Evolutionary conservation across 2,797 vertebrate genomes (phyloP).

Genomic region (Spinibarbus caldwelli): DNA sequence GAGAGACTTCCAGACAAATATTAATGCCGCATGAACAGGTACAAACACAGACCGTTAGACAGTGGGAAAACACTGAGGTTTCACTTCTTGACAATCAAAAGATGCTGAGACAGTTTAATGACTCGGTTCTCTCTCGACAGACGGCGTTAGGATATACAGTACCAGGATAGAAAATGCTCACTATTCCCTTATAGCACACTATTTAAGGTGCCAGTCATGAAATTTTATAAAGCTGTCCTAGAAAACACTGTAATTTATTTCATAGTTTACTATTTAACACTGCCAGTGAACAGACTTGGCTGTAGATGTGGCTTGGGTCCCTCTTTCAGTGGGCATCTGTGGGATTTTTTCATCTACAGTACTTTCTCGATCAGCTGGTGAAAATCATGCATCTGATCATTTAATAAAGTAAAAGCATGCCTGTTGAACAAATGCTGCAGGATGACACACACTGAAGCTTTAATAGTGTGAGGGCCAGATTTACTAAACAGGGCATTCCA

Average conservation of each 20-base stretch:
- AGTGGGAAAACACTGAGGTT: constrained; percentile 8
- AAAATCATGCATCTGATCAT: not conserved
- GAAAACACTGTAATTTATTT: no score
- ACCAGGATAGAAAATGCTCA: not conserved
- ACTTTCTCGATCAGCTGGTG: not conserved
- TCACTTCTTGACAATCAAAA: constrained; percentile 18
- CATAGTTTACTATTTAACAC: no score
- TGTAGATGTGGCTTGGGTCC: no score
- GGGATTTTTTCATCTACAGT: no score
- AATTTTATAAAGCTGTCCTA: not conserved
- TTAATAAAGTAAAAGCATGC: not conserved
- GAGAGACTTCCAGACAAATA: constrained; percentile 26
- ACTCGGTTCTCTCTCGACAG: not conserved
- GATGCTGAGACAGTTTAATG: not conserved
- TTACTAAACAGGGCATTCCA: not conserved
- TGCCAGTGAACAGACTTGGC: no score
- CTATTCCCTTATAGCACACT: not conserved
- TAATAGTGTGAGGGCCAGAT: not conserved
- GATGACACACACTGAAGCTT: no score
- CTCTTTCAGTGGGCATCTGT: no score
- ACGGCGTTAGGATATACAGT: not conserved
- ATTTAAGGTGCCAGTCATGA: not conserved
- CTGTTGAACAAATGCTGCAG: not conserved
- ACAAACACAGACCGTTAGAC: constrained; percentile 28
- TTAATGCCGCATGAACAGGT: constrained; percentile 33